Evolutionary conservation across 2,113 vertebrate species (phyloP).

Genomic region (Corydoras sp.): DNA sequence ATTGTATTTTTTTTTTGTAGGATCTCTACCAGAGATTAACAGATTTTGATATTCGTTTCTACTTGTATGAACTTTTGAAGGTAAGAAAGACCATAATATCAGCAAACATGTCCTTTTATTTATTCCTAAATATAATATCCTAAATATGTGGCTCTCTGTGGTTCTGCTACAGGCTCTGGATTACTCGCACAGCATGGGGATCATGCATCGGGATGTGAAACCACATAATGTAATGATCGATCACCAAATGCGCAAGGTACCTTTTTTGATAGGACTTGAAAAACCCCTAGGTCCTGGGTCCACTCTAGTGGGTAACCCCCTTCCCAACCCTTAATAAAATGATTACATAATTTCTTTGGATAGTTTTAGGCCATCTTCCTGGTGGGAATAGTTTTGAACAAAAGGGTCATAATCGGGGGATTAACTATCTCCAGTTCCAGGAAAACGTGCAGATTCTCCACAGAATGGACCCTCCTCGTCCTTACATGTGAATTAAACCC

Average conservation of each 20-base stretch:
- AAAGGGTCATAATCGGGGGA: too few species aligned
- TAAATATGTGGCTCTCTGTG: conserved; percentile 30
- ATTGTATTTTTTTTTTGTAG: conserved; percentile 60
- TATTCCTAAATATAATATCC: background rate
- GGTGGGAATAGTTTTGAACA: too few species aligned
- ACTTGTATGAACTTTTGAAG: conserved; percentile 99
- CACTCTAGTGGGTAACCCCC: background rate
- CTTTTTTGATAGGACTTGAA: background rate
- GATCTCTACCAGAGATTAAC: conserved; percentile 99
- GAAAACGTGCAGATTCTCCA: too few species aligned
- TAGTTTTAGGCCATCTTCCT: too few species aligned
- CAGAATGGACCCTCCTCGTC: too few species aligned
- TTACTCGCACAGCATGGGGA: conserved; percentile 98
- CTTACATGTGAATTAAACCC: too few species aligned
- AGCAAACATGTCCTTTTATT: too few species aligned
- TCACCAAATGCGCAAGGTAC: conserved; percentile 96
- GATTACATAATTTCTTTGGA: too few species aligned
- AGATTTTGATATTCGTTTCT: conserved; percentile 97
- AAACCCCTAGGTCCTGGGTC: background rate
- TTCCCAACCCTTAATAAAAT: background rate
- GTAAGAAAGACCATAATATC: conserved; percentile 70
- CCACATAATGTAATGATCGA: conserved; percentile 99
- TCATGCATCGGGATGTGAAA: conserved; percentile 98
- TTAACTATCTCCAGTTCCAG: too few species aligned
- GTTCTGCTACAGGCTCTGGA: conserved; percentile 82